Evolutionary conservation across 2,113 vertebrate species (phyloP).

Genomic region (Oncorhynchus gorbuscha): DNA sequence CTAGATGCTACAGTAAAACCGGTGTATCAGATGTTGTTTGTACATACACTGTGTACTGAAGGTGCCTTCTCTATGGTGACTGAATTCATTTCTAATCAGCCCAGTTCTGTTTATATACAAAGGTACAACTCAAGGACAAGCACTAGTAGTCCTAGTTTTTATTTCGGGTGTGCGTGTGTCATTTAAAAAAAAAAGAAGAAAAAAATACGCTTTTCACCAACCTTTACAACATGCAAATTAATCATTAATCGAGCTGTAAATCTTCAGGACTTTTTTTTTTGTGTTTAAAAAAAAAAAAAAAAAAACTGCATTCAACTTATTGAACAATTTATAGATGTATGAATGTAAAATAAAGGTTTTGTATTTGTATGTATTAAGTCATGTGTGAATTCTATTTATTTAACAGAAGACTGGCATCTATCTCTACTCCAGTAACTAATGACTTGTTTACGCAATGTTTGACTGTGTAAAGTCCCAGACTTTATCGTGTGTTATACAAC

Average conservation of each 20-base stretch:
- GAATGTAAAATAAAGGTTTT: constrained; percentile 98
- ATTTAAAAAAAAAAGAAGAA: neutral
- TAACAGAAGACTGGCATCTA: neutral
- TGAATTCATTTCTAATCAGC: constrained; percentile 67
- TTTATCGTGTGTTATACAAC: no score
- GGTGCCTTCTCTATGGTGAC: constrained; percentile 76
- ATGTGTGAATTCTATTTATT: constrained; percentile 17
- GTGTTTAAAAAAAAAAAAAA: constrained; percentile 30
- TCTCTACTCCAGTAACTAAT: no score
- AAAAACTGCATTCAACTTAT: constrained; percentile 83
- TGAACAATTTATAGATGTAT: constrained; percentile 97
- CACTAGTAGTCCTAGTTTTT: constrained; percentile 59
- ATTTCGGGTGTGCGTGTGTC: constrained; percentile 23
- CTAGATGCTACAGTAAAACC: constrained; percentile 68
- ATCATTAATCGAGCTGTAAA: constrained; percentile 66
- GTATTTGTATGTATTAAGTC: constrained; percentile 74
- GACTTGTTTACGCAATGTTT: no score
- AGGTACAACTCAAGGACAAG: constrained; percentile 71
- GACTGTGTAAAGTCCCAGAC: no score
- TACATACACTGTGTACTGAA: constrained; percentile 91
- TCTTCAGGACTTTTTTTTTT: constrained; percentile 86
- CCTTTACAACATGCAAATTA: constrained; percentile 61
- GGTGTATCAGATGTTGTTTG: constrained; percentile 68
- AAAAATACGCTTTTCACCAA: constrained; percentile 55
- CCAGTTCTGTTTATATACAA: constrained; percentile 55